Conservation (phyloP, 2,888 invertebrate genomes). For the Deladenus siricidicola region DNA sequence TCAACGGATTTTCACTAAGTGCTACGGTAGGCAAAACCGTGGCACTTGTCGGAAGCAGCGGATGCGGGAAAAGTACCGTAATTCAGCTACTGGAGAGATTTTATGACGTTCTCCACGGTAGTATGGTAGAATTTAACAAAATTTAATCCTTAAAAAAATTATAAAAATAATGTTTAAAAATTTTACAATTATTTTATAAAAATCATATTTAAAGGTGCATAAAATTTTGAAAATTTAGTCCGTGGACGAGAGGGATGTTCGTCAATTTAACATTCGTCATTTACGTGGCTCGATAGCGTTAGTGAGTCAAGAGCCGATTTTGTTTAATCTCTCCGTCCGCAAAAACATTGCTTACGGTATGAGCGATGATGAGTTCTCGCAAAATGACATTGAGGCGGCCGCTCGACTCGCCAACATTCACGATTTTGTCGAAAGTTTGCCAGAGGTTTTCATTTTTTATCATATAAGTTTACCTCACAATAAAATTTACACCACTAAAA, state of each 20-base stretch:
- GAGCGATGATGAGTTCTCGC: slow-evolving; percentile 36
- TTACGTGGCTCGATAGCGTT: slow-evolving; percentile 52
- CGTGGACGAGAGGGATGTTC: slow-evolving; percentile 24
- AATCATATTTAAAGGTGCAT: neutral
- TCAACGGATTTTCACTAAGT: slow-evolving; percentile 6
- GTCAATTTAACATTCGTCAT: slow-evolving; percentile 26
- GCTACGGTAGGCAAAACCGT: slow-evolving; percentile 14
- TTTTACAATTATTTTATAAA: no score
- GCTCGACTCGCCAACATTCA: slow-evolving; percentile 55
- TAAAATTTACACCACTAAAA: neutral
- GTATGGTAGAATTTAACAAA: neutral
- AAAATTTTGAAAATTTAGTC: neutral
- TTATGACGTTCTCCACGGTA: slow-evolving; percentile 4
- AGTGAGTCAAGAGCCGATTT: slow-evolving; percentile 46
- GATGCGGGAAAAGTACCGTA: slow-evolving; percentile 53
- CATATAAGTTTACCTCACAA: no score
- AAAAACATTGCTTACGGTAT: slow-evolving; percentile 39
- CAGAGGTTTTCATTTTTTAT: slow-evolving; percentile 32
- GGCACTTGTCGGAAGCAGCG: slow-evolving; percentile 54
- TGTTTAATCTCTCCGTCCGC: slow-evolving; percentile 35
- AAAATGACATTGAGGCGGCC: slow-evolving; percentile 50
- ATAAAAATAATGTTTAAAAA: no score
- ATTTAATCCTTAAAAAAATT: no score
- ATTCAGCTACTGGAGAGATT: slow-evolving; percentile 9
- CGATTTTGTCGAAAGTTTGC: slow-evolving; percentile 54